A percentile compares a stretch with the other conserved stretches of the same genome.
Conservation (phyloP, 2,888 invertebrate species). For the Phymatocera aterrima region DNA sequence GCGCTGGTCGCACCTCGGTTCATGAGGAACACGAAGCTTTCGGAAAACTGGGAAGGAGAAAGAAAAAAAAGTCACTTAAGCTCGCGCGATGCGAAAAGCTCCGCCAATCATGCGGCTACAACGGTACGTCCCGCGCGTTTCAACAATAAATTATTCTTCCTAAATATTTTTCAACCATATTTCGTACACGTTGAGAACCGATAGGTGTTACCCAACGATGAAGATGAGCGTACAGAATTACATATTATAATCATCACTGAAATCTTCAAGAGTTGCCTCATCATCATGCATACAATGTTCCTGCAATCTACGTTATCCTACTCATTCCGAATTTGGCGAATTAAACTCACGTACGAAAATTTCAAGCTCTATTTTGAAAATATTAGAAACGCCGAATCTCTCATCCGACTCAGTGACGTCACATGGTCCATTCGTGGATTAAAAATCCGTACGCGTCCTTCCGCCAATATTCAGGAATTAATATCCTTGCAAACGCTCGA, state of each 20-base stretch:
- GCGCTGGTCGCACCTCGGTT: constrained; percentile 10
- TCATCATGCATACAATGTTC: too few relatives aligned
- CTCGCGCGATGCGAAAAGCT: constrained; percentile 1
- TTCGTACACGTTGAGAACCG: neutral
- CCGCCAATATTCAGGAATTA: neutral
- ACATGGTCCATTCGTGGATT: neutral
- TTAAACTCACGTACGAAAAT: neutral
- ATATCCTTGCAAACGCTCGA: neutral
- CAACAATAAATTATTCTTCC: neutral
- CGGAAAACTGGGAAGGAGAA: too few relatives aligned
- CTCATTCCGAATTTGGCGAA: neutral
- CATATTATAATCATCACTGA: too few relatives aligned
- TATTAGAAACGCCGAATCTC: neutral
- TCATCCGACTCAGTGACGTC: neutral
- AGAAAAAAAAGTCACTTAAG: neutral
- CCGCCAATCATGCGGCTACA: neutral
- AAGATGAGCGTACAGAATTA: too few relatives aligned
- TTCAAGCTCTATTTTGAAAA: neutral
- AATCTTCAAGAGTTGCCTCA: too few relatives aligned
- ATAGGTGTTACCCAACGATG: neutral
- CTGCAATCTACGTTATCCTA: too few relatives aligned
- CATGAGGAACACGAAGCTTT: constrained; percentile 19
- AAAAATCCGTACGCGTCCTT: too few relatives aligned
- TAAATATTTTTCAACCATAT: neutral
- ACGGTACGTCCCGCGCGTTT: neutral